Conservation (phyloP, 2,113 vertebrate genomes). For the Craseonycteris thonglongyai region DNA sequence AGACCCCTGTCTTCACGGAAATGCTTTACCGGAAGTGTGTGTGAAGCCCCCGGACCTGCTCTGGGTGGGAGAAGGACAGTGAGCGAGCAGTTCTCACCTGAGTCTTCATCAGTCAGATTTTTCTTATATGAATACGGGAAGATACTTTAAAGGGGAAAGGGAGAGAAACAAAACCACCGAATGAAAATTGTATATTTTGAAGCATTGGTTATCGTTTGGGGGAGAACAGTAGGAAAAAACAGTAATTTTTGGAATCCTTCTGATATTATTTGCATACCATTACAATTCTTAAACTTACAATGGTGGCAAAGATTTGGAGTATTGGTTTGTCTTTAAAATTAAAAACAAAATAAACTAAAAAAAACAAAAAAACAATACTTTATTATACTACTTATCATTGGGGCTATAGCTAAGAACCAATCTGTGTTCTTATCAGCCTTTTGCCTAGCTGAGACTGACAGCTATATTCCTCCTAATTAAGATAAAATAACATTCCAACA, state of each 20-base stretch:
- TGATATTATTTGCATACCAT: not conserved
- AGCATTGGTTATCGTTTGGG: not conserved
- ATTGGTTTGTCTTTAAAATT: conserved; percentile 72
- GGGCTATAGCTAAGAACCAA: conserved; percentile 71
- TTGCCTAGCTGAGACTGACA: conserved; percentile 48
- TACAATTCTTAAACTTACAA: conserved; percentile 64
- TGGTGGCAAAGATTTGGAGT: conserved; percentile 65
- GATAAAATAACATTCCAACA: conserved; percentile 48
- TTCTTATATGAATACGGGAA: not conserved
- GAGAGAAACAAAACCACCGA: not conserved
- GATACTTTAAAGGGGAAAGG: not conserved
- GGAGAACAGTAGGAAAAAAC: not conserved
- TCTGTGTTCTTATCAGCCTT: conserved; percentile 74
- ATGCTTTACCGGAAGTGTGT: not conserved
- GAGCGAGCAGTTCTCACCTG: not conserved
- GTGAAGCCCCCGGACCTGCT: not conserved
- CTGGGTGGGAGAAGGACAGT: not conserved
- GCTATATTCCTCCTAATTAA: conserved; percentile 69
- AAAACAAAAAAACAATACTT: too few species aligned
- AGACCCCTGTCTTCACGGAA: not conserved
- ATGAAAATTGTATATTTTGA: not conserved
- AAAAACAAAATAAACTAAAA: too few species aligned
- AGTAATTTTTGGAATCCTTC: not conserved
- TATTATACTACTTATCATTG: conserved; percentile 68
- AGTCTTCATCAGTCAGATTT: not conserved